Conservation (phyloP, 2,113 vertebrate species). For the Hippocampus barbouri region DNA sequence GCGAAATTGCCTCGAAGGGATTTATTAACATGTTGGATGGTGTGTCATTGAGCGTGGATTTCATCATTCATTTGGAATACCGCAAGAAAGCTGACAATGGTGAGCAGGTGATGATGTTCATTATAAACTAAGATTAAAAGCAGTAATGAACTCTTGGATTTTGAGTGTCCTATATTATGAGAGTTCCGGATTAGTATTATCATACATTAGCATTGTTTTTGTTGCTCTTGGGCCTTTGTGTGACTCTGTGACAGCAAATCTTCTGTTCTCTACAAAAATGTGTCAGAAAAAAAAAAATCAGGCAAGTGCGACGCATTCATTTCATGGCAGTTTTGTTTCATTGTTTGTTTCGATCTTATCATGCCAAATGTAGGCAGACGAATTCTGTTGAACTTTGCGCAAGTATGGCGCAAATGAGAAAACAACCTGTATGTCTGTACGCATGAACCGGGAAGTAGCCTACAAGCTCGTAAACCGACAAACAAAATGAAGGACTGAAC, state of each 20-base stretch:
- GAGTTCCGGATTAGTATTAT: neutral
- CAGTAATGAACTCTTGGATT: neutral
- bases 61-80: neutral
- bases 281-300: too few species aligned
- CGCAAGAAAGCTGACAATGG: neutral
- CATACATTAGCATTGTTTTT: neutral
- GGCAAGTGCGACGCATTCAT: too few species aligned
- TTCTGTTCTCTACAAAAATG: neutral
- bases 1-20: neutral
- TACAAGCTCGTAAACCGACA: too few species aligned
- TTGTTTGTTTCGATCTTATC: too few species aligned
- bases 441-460: too few species aligned
- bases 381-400: too few species aligned
- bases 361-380: too few species aligned
- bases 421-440: too few species aligned
- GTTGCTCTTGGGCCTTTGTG: neutral
- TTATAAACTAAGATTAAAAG: neutral
- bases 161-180: neutral
- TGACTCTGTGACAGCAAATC: neutral
- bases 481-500: too few species aligned
- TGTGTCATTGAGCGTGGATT: neutral
- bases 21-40: neutral
- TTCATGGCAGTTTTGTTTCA: too few species aligned
- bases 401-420: too few species aligned
- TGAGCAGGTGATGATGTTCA: neutral